A percentile compares a stretch with the other conserved stretches of the same genome.
phyloP scores from a whole-genome alignment of 2,113 vertebrate species.

The Synchiropus splendidus region DNA sequence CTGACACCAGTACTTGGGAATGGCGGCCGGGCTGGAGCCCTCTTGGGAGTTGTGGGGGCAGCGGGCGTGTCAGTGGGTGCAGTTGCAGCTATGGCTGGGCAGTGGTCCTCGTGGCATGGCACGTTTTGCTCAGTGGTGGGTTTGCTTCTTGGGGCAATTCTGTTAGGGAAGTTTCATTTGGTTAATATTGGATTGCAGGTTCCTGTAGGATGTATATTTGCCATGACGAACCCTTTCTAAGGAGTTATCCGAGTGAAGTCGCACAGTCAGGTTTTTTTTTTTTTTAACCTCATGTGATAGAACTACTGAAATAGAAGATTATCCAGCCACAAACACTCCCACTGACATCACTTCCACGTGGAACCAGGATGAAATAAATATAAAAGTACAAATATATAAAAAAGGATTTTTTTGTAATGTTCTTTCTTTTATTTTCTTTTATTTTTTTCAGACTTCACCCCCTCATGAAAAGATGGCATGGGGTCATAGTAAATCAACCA shows the following conservation, averaged over 20 bases:
- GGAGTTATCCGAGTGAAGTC: neutral
- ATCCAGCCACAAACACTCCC: no score
- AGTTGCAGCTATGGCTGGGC: constrained; percentile 33
- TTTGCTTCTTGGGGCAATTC: constrained; percentile 41
- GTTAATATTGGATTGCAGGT: constrained; percentile 55
- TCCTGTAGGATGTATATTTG: constrained; percentile 49
- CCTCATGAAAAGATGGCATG: no score
- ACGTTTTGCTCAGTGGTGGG: constrained; percentile 41
- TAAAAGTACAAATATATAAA: no score
- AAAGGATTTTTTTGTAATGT: no score
- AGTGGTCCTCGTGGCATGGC: constrained; percentile 41
- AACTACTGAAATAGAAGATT: no score
- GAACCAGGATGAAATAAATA: no score
- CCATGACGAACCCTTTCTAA: constrained; percentile 50
- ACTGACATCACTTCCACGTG: no score
- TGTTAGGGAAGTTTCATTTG: constrained; percentile 42
- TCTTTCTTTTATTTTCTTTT: no score
- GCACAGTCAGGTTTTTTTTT: no score
- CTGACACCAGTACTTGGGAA: constrained; percentile 28
- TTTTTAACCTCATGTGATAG: no score
- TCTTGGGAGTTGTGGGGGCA: constrained; percentile 48
- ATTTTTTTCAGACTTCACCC: no score
- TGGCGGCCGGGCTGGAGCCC: constrained; percentile 46
- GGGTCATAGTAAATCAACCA: no score
- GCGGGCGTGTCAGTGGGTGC: constrained; percentile 51